phyloP scores from a whole-genome alignment of 2,888 invertebrate species.

The Pristionchus arcanus region DNA sequence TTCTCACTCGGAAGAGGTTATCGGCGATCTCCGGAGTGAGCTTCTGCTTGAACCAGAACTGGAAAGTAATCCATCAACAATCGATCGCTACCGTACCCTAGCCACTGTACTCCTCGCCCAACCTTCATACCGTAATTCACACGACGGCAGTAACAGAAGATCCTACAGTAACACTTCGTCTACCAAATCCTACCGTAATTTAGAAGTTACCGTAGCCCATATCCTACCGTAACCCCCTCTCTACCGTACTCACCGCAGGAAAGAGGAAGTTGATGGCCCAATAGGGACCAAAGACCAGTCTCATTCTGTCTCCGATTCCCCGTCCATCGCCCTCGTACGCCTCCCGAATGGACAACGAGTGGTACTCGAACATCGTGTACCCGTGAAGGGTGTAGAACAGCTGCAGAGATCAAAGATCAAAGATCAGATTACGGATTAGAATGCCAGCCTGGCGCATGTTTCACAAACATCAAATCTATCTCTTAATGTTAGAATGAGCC shows the following conservation, averaged over 20 bases:
- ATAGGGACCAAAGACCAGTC: conserved; percentile 75
- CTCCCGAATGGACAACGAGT: conserved; percentile 69
- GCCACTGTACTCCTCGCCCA: neutral
- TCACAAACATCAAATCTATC: no score
- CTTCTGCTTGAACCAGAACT: conserved; percentile 64
- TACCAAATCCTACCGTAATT: neutral
- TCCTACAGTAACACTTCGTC: neutral
- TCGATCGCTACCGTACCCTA: neutral
- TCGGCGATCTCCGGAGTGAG: conserved; percentile 70
- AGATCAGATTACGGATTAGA: no score
- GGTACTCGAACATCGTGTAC: conserved; percentile 78
- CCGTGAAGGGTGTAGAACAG: conserved; percentile 76
- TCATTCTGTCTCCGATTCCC: conserved; percentile 71
- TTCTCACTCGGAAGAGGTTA: conserved; percentile 68
- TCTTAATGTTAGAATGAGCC: no score
- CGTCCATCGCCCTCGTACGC: conserved; percentile 76
- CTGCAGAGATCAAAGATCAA: conserved; percentile 58
- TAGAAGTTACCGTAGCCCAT: neutral
- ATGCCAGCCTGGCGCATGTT: no score
- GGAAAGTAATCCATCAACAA: neutral
- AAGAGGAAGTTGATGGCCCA: conserved; percentile 76
- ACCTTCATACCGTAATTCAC: no score
- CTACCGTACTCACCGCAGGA: conserved; percentile 62
- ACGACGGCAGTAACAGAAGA: no score
- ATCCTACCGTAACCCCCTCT: conserved; percentile 44